Evolutionary conservation across 2,113 vertebrate genomes (phyloP).

Genomic region (Rhagologus leucostigma): DNA sequence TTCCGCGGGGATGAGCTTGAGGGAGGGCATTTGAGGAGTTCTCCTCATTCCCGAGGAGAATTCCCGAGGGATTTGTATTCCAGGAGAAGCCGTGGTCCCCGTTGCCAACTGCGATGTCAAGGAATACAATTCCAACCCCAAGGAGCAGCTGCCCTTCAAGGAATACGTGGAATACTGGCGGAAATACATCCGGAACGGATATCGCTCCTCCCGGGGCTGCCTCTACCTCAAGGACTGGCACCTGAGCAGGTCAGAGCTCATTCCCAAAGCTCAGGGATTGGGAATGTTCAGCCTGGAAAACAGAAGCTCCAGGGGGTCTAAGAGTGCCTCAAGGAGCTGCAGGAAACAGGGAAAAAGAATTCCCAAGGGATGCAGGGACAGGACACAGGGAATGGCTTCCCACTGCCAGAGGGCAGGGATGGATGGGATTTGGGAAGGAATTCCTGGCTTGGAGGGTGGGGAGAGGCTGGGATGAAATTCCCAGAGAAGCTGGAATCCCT

Average conservation of each 20-base stretch:
- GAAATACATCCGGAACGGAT: constrained; percentile 79
- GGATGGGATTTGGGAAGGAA: background rate
- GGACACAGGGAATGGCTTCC: background rate
- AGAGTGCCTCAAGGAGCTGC: too few relatives aligned
- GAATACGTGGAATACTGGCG: constrained; percentile 91
- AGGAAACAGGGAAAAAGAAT: too few relatives aligned
- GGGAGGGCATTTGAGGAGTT: accelerated
- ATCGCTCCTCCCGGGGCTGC: constrained; percentile 82
- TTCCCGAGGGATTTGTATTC: background rate
- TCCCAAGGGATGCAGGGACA: background rate
- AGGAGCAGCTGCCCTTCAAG: constrained; percentile 84
- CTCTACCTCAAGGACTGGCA: constrained; percentile 99
- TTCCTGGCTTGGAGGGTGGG: background rate
- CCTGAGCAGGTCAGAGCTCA: constrained; percentile 79
- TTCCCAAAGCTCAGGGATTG: accelerated
- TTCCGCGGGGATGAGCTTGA: background rate
- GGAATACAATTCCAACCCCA: constrained; percentile 94
- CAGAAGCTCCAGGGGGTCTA: accelerated
- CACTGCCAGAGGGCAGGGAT: background rate
- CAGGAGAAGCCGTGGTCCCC: constrained; percentile 88
- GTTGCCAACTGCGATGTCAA: constrained; percentile 90
- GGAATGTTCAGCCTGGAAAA: background rate
- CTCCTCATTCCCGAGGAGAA: background rate
- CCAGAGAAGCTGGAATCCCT: background rate
- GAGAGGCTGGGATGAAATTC: background rate